These are phyloP conservation scores for Sinella curviseta DNA, from an alignment of 1,140 invertebrate species.

Conservation along the genomic window DNA sequence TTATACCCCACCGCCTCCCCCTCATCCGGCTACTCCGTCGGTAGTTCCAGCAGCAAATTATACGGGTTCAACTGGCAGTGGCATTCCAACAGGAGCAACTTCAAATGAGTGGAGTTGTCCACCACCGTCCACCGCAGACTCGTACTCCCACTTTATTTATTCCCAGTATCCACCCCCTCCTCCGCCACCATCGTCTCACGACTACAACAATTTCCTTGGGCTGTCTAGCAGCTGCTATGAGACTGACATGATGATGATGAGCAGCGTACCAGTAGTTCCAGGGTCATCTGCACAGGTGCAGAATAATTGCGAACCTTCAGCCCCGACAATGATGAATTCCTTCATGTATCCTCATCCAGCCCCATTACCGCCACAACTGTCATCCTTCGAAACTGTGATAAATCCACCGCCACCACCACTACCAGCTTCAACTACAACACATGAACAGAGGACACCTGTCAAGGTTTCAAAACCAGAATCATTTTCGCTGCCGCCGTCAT, in stretches of 20 bases:
- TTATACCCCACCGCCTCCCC: constrained; percentile 1
- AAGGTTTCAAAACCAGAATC: neutral
- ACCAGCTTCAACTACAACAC: neutral
- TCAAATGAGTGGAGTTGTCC: neutral
- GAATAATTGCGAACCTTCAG: neutral
- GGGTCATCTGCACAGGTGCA: neutral
- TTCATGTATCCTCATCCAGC: neutral
- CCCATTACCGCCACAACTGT: neutral
- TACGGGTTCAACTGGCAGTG: neutral
- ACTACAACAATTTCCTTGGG: neutral
- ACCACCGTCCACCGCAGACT: neutral
- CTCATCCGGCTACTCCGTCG: neutral
- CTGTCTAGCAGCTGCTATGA: neutral
- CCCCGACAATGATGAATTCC: neutral
- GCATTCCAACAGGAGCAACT: neutral
- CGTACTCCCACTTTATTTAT: constrained; percentile 4
- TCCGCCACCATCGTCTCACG: neutral
- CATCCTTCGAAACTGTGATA: neutral
- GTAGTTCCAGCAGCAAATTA: neutral
- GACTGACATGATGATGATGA: neutral
- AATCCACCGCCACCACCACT: neutral
- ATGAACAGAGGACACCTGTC: neutral
- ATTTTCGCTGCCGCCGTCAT: neutral
- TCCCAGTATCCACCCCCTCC: neutral
- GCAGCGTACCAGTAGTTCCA: neutral